Conservation (phyloP, 2,113 vertebrate species). For the Conger conger region DNA sequence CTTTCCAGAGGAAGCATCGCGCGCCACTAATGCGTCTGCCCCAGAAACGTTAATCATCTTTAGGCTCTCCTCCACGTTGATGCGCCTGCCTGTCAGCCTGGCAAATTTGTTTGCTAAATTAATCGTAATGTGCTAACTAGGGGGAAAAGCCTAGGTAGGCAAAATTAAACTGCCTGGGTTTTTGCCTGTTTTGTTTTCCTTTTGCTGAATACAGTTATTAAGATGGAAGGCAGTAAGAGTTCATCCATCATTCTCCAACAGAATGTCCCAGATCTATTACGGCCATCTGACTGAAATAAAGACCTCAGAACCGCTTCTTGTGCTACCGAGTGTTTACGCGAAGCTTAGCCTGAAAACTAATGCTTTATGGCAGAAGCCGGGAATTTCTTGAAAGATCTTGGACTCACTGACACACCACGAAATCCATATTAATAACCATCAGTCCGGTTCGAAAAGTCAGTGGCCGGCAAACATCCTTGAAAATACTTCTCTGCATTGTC, state of each 20-base stretch:
- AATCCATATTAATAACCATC: constrained; percentile 37
- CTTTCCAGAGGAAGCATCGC: constrained; percentile 87
- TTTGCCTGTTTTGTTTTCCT: constrained; percentile 43
- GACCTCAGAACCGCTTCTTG: neutral
- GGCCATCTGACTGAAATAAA: neutral
- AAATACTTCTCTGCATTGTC: constrained; percentile 22
- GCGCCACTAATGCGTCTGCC: constrained; percentile 82
- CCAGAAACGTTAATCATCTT: constrained; percentile 95
- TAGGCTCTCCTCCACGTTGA: constrained; percentile 78
- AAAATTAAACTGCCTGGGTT: constrained; percentile 84
- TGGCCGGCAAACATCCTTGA: constrained; percentile 67
- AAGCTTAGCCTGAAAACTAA: neutral
- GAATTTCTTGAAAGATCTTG: neutral
- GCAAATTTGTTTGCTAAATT: constrained; percentile 86
- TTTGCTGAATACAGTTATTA: constrained; percentile 21
- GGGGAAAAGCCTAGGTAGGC: constrained; percentile 78
- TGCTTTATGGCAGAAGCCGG: neutral
- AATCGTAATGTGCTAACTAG: constrained; percentile 90
- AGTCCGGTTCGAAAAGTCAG: constrained; percentile 39
- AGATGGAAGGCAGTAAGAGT: constrained; percentile 10
- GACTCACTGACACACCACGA: neutral
- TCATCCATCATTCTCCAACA: neutral
- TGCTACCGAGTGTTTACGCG: neutral
- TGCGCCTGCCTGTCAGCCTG: constrained; percentile 82
- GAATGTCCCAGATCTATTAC: constrained; percentile 2